These are phyloP conservation scores for Neomicropteryx cornuta DNA, from an alignment of 1,140 invertebrate species.

Conservation along the genomic window DNA sequence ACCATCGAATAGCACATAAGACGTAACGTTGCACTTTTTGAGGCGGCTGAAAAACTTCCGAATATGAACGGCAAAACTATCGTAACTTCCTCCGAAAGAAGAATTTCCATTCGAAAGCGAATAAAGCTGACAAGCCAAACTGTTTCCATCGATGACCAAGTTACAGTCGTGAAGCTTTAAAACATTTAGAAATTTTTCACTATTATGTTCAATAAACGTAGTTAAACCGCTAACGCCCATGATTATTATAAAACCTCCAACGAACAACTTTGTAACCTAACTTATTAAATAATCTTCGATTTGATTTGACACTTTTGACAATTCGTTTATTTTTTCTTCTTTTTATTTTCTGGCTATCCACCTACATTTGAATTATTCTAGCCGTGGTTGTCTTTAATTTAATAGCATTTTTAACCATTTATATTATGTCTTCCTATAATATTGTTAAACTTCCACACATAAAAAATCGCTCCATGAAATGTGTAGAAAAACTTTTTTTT, in stretches of 20 bases:
- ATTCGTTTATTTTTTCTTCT: background rate
- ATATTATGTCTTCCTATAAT: too few relatives aligned
- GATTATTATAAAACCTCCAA: too few relatives aligned
- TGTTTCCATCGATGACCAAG: conserved; percentile 76
- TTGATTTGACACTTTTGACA: background rate
- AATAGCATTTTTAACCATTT: too few relatives aligned
- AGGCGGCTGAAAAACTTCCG: conserved; percentile 61
- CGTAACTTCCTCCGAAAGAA: conserved; percentile 80
- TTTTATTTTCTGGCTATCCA: too few relatives aligned
- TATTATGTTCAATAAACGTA: conserved; percentile 61
- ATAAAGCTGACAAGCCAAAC: conserved; percentile 64
- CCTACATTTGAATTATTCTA: too few relatives aligned
- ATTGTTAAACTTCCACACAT: too few relatives aligned
- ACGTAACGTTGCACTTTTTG: conserved; percentile 57
- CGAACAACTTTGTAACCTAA: too few relatives aligned
- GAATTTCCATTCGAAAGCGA: conserved; percentile 47
- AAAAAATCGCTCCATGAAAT: too few relatives aligned
- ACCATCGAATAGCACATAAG: conserved; percentile 77
- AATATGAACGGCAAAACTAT: conserved; percentile 53
- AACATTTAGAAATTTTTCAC: conserved; percentile 49
- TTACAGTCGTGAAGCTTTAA: conserved; percentile 55
- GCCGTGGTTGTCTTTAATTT: too few relatives aligned
- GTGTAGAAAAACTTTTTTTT: too few relatives aligned
- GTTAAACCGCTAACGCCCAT: conserved; percentile 80
- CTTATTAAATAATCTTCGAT: conserved; percentile 5